Evolutionary conservation across 2,888 invertebrate genomes (phyloP).

Genomic region (Lepidocyrtoides sp.): DNA sequence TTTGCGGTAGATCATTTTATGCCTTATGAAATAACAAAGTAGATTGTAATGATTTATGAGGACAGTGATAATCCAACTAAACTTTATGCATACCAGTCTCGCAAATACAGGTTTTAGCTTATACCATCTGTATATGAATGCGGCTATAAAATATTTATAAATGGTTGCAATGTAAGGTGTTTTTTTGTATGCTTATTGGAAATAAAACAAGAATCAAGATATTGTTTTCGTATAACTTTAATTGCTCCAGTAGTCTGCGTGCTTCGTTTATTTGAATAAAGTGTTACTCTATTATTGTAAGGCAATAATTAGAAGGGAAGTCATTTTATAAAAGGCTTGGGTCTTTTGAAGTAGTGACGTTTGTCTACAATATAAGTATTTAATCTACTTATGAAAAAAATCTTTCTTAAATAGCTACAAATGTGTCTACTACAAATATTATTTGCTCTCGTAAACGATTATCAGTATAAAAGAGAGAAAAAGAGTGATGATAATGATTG

Average conservation of each 20-base stretch:
- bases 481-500: conserved; percentile 60
- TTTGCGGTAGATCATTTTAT: too few species aligned
- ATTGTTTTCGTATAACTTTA: too few species aligned
- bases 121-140: too few species aligned
- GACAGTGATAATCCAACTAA: too few species aligned
- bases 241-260: conserved; percentile 33
- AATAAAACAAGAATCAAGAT: too few species aligned
- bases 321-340: conserved; percentile 58
- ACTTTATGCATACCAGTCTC: too few species aligned
- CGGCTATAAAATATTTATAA: too few species aligned
- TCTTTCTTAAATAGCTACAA: conserved; percentile 34
- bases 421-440: conserved; percentile 37
- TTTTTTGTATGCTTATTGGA: too few species aligned
- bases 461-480: conserved; percentile 69
- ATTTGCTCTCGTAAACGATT: conserved; percentile 52
- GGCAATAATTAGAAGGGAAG: conserved; percentile 70
- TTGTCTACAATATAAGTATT: conserved; percentile 13
- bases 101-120: too few species aligned
- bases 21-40: too few species aligned
- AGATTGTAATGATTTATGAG: too few species aligned
- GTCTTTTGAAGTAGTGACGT: conserved; percentile 59
- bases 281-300: conserved; percentile 65
- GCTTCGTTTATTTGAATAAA: conserved; percentile 45
- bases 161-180: too few species aligned
- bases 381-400: background rate